Conservation (phyloP, 92 coral and sea anemone species). For the Actinostola sp. region DNA sequence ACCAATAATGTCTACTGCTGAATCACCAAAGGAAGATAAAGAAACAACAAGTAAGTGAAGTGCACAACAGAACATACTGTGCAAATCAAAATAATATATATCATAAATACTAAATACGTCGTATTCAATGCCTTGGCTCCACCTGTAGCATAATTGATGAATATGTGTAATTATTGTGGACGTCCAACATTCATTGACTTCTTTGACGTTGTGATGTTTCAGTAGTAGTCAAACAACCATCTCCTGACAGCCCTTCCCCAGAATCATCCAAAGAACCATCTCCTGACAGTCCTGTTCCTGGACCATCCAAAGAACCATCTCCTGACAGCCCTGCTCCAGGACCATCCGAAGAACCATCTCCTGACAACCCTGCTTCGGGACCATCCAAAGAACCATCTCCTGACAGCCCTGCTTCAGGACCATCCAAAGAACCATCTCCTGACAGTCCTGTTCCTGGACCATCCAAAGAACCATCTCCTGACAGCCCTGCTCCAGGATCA, state of each 20-base stretch:
- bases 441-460: neutral
- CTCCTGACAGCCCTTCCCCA: neutral
- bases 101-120: too few species aligned
- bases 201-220: too few species aligned
- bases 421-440: neutral
- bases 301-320: neutral
- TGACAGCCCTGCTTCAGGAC: neutral
- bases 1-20: neutral
- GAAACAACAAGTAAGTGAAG: neutral
- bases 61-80: neutral
- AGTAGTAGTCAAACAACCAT: too few species aligned
- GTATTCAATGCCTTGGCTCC: too few species aligned
- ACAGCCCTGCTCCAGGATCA: slow-evolving; percentile 1
- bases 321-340: neutral
- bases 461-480: neutral
- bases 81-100: too few species aligned
- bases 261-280: neutral
- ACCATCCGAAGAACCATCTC: neutral
- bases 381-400: neutral
- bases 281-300: neutral
- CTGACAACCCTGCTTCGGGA: neutral
- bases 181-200: too few species aligned
- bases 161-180: too few species aligned
- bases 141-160: too few species aligned
- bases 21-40: neutral